These are phyloP conservation scores for Drosophila nigromelanica DNA, from an alignment of 1,140 invertebrate genomes.

Conservation along the genomic window DNA sequence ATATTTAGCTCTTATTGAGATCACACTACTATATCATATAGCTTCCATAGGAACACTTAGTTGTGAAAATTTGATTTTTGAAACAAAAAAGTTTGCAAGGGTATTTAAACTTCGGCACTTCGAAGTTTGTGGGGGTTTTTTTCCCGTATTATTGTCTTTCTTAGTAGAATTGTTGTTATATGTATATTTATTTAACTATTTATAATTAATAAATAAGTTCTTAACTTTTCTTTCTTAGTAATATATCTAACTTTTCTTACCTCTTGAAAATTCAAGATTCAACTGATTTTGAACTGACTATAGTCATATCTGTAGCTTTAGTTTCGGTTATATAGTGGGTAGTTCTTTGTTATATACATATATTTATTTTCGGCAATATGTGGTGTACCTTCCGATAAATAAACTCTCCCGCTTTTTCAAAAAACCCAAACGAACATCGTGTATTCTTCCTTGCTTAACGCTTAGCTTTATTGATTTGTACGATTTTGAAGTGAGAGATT, in stretches of 20 bases:
- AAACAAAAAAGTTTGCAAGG: too few relatives aligned
- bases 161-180: background rate
- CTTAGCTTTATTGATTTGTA: conserved; percentile 33
- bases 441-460: conserved; percentile 45
- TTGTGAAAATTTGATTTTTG: too few relatives aligned
- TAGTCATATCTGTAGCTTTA: conserved; percentile 5
- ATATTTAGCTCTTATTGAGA: too few relatives aligned
- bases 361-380: conserved; percentile 28
- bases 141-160: too few relatives aligned
- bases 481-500: conserved; percentile 18
- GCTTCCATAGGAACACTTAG: too few relatives aligned
- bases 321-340: conserved; percentile 54
- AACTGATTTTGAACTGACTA: background rate
- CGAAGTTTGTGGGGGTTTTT: too few relatives aligned
- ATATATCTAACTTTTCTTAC: background rate
- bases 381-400: conserved; percentile 63
- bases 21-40: too few relatives aligned
- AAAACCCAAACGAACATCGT: conserved; percentile 50
- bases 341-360: conserved; percentile 45
- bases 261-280: background rate
- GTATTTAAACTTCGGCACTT: too few relatives aligned
- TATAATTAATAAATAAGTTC: background rate
- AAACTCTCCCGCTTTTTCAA: conserved; percentile 37
- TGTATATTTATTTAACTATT: background rate
- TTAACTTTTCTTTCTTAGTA: background rate